Evolutionary conservation across 37 sponge, comb jelly and placozoan species (phyloP).

Genomic region (Geodia barretti): DNA sequence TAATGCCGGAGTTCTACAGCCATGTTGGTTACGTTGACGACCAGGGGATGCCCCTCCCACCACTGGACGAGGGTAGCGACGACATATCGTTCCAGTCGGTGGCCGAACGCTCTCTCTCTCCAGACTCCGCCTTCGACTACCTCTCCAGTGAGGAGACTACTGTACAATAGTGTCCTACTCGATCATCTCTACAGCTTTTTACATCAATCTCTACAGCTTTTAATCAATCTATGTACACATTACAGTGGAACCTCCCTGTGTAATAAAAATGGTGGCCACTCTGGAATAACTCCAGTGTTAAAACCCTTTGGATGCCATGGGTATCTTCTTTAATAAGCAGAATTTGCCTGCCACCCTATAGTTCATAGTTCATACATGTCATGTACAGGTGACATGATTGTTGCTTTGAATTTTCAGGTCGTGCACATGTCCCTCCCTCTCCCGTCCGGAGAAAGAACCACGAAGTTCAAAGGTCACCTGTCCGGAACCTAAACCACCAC

Average conservation of each 20-base stretch:
- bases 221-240: neutral
- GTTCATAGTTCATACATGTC: no score
- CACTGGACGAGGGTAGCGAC: constrained; percentile 45
- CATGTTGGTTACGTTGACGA: constrained; percentile 60
- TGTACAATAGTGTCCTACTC: no score
- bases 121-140: constrained; percentile 22
- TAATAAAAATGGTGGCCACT: no score
- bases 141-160: no score
- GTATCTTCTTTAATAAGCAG: no score
- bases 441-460: neutral
- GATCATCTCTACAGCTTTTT: no score
- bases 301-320: no score
- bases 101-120: constrained; percentile 28
- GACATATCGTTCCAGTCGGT: constrained; percentile 28
- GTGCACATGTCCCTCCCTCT: neutral
- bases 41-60: constrained; percentile 59
- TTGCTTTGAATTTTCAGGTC: neutral
- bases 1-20: constrained; percentile 74
- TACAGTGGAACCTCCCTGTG: neutral
- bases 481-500: no score
- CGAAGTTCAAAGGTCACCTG: neutral
- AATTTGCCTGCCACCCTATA: no score
- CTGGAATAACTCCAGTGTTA: no score
- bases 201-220: no score
- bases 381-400: no score